Base-by-base conservation (phyloP, 2,113 vertebrate species). In the Gymnobelideus leadbeateri region DNA sequence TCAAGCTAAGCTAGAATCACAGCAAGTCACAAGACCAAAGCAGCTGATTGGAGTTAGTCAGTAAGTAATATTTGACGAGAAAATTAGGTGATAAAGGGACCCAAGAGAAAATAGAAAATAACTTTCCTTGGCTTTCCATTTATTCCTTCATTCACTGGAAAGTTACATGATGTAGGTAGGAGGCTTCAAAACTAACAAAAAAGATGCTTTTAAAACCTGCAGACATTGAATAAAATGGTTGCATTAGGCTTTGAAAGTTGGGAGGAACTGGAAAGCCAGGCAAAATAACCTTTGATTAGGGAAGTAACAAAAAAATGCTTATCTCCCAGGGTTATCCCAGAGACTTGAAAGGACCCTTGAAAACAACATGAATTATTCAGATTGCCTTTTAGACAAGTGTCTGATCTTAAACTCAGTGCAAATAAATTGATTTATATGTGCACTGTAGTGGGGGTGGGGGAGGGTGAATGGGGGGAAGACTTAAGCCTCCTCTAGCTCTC, bases 291-390 rank as follows among this genome's bases (percentile, higher is more conserved):
- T 98, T 98, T 98, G 97, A 98, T 98, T 98, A 96, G 97, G 93
- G 92, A 96, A 96, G 91, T 47, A 97, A 96, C 95, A 97, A 97
- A 97, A 98, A 92, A 98, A 97, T 98, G 96, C 95, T 98, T 98
- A 98, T 98, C 97, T 98, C 98, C 94, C n/a, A 96, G 95, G 91
- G 98, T 98, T 98, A 97, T 97, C 93, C 97, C 97, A 98, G 97
- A 98, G 91, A 93, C 96, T 98, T 98, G 97, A 97, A 96, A 97
- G 96, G 97, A 95, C 97, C 51, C 51, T 97, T 96, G 97, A 97
- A 98, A 98, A 97, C 95, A 98, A 57, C 96, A 98, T 98, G 98
- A 98, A 98, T 98, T 98, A 98, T 98, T 98, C 98, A 99, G 95
- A 89, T 98, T 91, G 91, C 92, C 94, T 95, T 96, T 97, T 94